Percentiles rank a stretch among this genome's conserved stretches.
phyloP scores from a whole-genome alignment of 2,113 vertebrate genomes.

The Amphiprion percula region DNA sequence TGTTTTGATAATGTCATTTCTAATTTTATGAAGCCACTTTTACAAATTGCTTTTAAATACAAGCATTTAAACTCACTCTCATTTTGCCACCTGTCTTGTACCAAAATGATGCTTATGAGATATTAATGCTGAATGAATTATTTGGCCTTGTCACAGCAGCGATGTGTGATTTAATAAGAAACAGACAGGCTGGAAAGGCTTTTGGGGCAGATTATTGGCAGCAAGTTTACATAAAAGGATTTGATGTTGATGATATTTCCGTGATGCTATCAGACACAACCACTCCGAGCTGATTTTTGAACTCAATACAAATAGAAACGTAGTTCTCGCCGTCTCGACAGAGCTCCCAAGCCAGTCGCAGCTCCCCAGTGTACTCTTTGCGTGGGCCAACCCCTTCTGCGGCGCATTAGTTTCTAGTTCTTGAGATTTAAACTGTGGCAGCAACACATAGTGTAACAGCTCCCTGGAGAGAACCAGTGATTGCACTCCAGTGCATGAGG shows the following conservation, averaged over 20 bases:
- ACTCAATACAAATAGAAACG: constrained; percentile 37
- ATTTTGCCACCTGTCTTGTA: constrained; percentile 8
- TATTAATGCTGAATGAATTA: constrained; percentile 44
- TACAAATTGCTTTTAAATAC: constrained; percentile 33
- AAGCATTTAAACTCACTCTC: background rate
- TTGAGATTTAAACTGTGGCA: constrained; percentile 76
- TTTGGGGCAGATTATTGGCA: background rate
- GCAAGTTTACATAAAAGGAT: constrained; percentile 28
- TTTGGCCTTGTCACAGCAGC: constrained; percentile 9
- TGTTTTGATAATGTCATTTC: constrained; percentile 46
- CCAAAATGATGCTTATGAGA: background rate
- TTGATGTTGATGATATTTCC: constrained; percentile 41
- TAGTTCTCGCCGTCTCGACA: constrained; percentile 9
- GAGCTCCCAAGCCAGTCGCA: constrained; percentile 32
- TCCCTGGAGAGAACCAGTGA: constrained; percentile 74
- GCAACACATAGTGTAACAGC: constrained; percentile 75
- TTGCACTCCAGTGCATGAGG: constrained; percentile 75
- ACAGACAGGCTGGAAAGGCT: background rate
- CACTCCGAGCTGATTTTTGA: constrained; percentile 30
- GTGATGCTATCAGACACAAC: background rate
- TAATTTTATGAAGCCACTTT: constrained; percentile 41
- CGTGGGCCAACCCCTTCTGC: constrained; percentile 55
- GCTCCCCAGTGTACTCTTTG: constrained; percentile 63
- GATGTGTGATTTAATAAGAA: constrained; percentile 34
- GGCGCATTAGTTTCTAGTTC: constrained; percentile 68